These are phyloP conservation scores for Nanorana parkeri DNA, from an alignment of 2,113 vertebrate species.

Conservation along the genomic window DNA sequence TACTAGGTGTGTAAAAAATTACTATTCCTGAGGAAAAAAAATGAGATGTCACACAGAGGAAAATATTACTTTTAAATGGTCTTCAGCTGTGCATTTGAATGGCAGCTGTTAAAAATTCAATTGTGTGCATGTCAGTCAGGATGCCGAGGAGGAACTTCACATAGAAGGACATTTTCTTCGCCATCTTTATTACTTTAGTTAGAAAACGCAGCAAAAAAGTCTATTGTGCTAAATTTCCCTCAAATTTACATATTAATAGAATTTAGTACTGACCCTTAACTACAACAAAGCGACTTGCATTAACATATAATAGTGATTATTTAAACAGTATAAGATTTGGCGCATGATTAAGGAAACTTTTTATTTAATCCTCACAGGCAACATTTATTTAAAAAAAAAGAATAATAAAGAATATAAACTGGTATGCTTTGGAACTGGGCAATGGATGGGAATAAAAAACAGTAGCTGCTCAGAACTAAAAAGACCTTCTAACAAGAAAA, in stretches of 20 bases:
- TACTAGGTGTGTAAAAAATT: constrained; percentile 89
- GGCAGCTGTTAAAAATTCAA: constrained; percentile 79
- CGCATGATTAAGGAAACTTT: not conserved
- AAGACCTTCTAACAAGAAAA: too few species aligned
- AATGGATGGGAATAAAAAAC: too few species aligned
- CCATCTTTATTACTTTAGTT: constrained; percentile 57
- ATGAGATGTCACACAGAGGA: constrained; percentile 85
- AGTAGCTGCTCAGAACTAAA: too few species aligned
- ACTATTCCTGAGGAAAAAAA: constrained; percentile 85
- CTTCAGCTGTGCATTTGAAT: constrained; percentile 74
- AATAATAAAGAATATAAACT: too few species aligned
- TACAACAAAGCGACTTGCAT: not conserved
- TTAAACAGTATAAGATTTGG: constrained; percentile 53
- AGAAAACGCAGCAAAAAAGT: constrained; percentile 45
- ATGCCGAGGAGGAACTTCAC: constrained; percentile 69
- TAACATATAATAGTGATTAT: constrained; percentile 52
- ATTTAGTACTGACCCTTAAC: constrained; percentile 46
- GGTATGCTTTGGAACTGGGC: too few species aligned
- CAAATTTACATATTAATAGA: constrained; percentile 55
- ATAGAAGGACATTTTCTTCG: constrained; percentile 69
- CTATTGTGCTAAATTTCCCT: constrained; percentile 26
- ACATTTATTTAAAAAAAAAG: too few species aligned
- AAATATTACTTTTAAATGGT: constrained; percentile 89
- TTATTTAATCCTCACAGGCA: too few species aligned
- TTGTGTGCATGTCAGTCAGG: constrained; percentile 72